A percentile compares a stretch with the other conserved stretches of the same genome.
Evolutionary conservation across 2,113 vertebrate species (phyloP).

Genomic region (Himantopus leucocephalus): DNA sequence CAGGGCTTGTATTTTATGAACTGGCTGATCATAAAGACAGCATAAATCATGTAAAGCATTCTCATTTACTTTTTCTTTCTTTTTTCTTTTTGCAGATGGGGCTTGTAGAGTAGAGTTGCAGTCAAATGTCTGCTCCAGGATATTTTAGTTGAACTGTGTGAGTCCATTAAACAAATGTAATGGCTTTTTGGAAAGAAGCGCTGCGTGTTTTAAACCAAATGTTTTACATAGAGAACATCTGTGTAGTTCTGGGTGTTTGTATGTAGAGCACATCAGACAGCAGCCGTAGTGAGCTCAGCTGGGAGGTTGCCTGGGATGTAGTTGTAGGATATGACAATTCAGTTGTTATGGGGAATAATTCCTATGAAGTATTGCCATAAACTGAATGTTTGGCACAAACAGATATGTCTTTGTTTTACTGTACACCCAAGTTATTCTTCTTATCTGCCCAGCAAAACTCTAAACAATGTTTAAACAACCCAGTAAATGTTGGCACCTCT

Average conservation of each 20-base stretch:
- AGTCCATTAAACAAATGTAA: slow-evolving; percentile 80
- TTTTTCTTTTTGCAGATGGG: slow-evolving; percentile 71
- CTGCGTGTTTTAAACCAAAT: slow-evolving; percentile 74
- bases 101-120: slow-evolving; percentile 67
- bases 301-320: slow-evolving; percentile 74
- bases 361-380: slow-evolving; percentile 75
- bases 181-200: slow-evolving; percentile 73
- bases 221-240: slow-evolving; percentile 82
- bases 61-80: slow-evolving; percentile 69
- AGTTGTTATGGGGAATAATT: slow-evolving; percentile 68
- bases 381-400: slow-evolving; percentile 45
- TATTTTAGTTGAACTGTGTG: slow-evolving; percentile 77
- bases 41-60: slow-evolving; percentile 70
- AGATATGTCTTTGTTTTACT: slow-evolving; percentile 51
- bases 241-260: slow-evolving; percentile 75
- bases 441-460: slow-evolving; percentile 43
- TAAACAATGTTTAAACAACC: not conserved
- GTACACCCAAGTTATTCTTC: slow-evolving; percentile 51
- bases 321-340: slow-evolving; percentile 74
- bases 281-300: slow-evolving; percentile 69
- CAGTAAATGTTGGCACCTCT: slow-evolving; percentile 18
- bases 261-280: slow-evolving; percentile 72
- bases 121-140: slow-evolving; percentile 78
- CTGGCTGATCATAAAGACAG: slow-evolving; percentile 70
- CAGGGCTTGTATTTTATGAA: slow-evolving; percentile 75